Evolutionary conservation across 2,888 invertebrate species (phyloP), one percentile per base, ranked within the genome.

Genomic region (Autographa gamma): DNA sequence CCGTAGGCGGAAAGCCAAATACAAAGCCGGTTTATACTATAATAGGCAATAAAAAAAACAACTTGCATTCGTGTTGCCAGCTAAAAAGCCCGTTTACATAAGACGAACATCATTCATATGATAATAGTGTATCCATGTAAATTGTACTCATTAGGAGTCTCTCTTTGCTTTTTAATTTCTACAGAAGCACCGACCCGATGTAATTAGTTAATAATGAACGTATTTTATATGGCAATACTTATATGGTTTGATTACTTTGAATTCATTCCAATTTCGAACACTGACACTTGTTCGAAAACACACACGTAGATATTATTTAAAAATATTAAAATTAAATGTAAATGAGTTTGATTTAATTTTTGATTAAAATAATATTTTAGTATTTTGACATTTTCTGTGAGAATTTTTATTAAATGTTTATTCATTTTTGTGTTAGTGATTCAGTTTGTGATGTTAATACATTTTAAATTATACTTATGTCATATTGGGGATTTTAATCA

Each of bases 111-210:
- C 88, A 89, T 83, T 93, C 93, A 92, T 92, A 83, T 80, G 73
- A 83, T 93, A 91, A 93, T 93, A 90, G 93, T 89, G 84, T 88
- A 90, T 90, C 91, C 86, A 93, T 93, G 94, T 91, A 92, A 93
- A 94, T 94, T 88, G 86, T 87, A 87, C 88, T 92, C 91, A 93
- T 93, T 91, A 92, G 90, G 91, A 89, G 90, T 91, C 85, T 88
- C 79, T 84, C 87, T 87, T 56, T 89, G 83, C 87, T 87, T 89
- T 91, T 88, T 83, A 85, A 77, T 86, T 86, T 76, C 72, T 78
- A 86, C 83, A 82, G 81, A 80, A 86, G 82, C 81, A 81, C 82
- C 82, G 76, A 79, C 83, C 74, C 77, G 83, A 82, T 38, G 77
- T 88, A 87, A 86, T 86, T 87, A 85, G 66, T 77, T 76, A 70